A percentile compares a stretch with the other conserved stretches of the same genome.
These are phyloP conservation scores for Archivesica marissinica DNA, from an alignment of 1,140 invertebrate species.

Conservation along the genomic window DNA sequence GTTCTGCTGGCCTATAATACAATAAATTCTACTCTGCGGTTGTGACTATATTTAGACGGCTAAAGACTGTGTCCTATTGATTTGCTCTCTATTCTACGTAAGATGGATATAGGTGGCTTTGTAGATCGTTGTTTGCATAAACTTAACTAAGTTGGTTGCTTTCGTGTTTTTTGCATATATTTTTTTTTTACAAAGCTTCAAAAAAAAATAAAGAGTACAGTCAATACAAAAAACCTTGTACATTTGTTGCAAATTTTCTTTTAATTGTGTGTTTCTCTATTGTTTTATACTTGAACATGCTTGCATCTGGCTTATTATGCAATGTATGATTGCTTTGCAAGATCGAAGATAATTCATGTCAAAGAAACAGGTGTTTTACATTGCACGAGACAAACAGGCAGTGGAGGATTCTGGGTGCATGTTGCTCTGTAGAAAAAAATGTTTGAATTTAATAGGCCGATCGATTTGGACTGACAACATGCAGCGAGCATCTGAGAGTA, in stretches of 20 bases:
- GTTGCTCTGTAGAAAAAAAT: background rate
- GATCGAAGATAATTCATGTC: no score
- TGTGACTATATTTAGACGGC: conserved; percentile 17
- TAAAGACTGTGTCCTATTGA: conserved; percentile 25
- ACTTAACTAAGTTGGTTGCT: no score
- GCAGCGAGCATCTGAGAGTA: background rate
- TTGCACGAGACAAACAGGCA: background rate
- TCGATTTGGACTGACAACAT: conserved; percentile 17
- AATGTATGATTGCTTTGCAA: no score
- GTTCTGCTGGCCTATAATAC: conserved; percentile 29
- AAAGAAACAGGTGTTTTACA: conserved; percentile 28
- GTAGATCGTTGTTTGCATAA: no score
- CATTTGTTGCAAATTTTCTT: background rate
- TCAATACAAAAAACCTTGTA: background rate
- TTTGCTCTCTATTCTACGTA: conserved; percentile 6
- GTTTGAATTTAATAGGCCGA: conserved; percentile 22
- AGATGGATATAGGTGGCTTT: no score
- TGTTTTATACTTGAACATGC: no score
- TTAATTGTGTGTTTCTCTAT: background rate
- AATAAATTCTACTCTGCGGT: conserved; percentile 31
- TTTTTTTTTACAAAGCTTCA: no score
- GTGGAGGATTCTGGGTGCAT: background rate
- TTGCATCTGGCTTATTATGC: no score
- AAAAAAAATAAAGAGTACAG: no score
- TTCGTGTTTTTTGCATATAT: no score